These are phyloP conservation scores for Eueremaeus valkanovi DNA, from an alignment of 2,888 invertebrate genomes.

Conservation along the genomic window DNA sequence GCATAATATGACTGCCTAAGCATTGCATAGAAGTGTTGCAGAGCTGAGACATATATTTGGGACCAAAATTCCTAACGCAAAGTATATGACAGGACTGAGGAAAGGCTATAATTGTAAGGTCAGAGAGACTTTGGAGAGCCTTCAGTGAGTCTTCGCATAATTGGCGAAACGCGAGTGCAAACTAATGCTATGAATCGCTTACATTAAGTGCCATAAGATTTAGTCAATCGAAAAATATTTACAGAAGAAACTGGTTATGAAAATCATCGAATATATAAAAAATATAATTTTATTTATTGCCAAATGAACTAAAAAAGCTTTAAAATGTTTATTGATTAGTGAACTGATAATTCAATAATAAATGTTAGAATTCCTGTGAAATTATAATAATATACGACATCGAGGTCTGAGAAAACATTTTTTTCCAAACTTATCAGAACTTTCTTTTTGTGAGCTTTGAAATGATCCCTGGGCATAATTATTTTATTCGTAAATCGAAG, in stretches of 20 bases:
- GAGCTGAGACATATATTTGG: background rate
- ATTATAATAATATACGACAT: no score
- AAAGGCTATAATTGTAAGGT: constrained; percentile 5
- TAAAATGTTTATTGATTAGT: no score
- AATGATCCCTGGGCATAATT: no score
- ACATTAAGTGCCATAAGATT: background rate
- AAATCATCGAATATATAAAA: constrained; percentile 13
- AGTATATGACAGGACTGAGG: background rate
- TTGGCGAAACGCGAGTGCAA: background rate
- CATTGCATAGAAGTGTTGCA: background rate
- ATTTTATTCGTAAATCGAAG: no score
- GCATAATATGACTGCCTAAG: no score
- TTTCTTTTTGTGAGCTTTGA: no score
- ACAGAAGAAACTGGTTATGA: constrained; percentile 30
- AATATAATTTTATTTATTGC: background rate
- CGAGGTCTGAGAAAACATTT: no score
- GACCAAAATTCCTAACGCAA: background rate
- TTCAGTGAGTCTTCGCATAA: background rate
- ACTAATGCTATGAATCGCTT: constrained; percentile 4
- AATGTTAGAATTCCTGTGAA: no score
- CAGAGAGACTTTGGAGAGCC: background rate
- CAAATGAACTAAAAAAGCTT: background rate
- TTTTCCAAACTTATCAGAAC: background rate
- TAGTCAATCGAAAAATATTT: constrained; percentile 23
- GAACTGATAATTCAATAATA: no score